Evolutionary conservation across 2,888 invertebrate genomes (phyloP).

Genomic region (Ephialtes manifestator): DNA sequence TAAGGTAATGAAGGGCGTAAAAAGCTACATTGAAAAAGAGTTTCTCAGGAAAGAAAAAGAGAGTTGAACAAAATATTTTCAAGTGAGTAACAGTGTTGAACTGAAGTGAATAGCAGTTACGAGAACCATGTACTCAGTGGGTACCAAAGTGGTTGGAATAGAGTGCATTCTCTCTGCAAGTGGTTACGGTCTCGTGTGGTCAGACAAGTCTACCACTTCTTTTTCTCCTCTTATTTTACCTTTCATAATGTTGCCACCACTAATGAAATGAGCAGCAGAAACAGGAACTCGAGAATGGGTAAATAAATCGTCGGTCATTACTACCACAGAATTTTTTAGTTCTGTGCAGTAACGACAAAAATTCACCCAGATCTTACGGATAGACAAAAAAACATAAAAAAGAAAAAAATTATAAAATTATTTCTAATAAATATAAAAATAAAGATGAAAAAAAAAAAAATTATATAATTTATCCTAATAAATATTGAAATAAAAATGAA

Average conservation of each 20-base stretch:
- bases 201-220: background rate
- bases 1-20: background rate
- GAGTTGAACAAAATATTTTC: background rate
- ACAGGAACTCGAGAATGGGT: background rate
- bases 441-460: too few species aligned
- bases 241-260: background rate
- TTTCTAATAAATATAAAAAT: too few species aligned
- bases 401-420: too few species aligned
- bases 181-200: background rate
- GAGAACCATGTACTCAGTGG: background rate
- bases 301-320: background rate
- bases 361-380: too few species aligned
- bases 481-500: too few species aligned
- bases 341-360: background rate
- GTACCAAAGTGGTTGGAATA: background rate
- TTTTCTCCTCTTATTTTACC: background rate
- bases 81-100: slow-evolving; percentile 1
- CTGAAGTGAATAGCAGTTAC: background rate
- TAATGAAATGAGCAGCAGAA: background rate
- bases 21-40: background rate
- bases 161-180: background rate
- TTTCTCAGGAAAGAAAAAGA: background rate
- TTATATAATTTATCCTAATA: too few species aligned
- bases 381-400: too few species aligned
- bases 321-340: background rate